Base-by-base conservation (phyloP, 1,140 invertebrate species). In the Antheraea mylitta region DNA sequence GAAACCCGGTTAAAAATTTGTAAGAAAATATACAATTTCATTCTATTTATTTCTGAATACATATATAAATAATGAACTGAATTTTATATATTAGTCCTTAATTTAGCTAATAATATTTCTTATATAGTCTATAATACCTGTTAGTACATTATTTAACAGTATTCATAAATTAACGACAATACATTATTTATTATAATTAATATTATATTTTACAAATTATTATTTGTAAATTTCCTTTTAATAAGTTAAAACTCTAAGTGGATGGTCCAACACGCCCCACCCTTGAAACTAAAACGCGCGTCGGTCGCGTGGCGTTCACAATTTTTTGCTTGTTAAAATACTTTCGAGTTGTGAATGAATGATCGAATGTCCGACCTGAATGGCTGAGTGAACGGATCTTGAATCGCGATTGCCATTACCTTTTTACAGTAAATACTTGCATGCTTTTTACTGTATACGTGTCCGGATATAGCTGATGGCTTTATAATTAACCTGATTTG, bases 241-340 rank as follows among this genome's bases (percentile, higher is more conserved):
- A 53, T 16, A 53, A 53, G 16, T 1, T 53, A 53, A 11, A 16
- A 16, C 16, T 53, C 16, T 53, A 0, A 53, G 11, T 53, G 45
- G 45, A 53, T 53, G 45, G 45, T 16, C 45, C 7, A 16, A 53
- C 16, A n/a, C 6, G n/a, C 5, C 6, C 18, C 10, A 58, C 22
- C n/a, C 48, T 58, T 19, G 53, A 59, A 8, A 18, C 48, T 7
- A 16, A 7, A 45, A n/a, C 36, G 22, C 64, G 63, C 48, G 64
- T 53, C 66, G 62, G 66, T 38, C 70, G 66, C 70, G 66, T 67
- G 66, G 58, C 66, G 37, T 65, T 45, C 37, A 16, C 36, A 68
- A 72, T 63, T 72, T 72, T 72, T 72, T 72, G 71, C 71, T 72
- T 72, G 71, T 72, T 72, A 72, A 72, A 72, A 72, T 72, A 68